phyloP scores from a whole-genome alignment of 2,888 invertebrate species.

The Aspidiotus rigidus region DNA sequence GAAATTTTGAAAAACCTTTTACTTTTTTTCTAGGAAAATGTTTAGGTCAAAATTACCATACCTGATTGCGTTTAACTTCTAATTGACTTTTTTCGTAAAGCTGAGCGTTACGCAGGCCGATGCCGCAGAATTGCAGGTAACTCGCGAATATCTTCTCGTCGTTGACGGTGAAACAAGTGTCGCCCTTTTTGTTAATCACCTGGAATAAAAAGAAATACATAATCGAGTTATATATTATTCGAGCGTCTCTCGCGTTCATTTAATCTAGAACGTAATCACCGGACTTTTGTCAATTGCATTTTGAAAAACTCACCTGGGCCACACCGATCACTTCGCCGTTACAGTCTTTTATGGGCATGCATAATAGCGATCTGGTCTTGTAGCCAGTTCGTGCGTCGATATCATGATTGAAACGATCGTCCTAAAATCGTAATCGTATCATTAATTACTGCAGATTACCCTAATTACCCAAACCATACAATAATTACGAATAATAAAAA shows the following conservation, averaged over 20 bases:
- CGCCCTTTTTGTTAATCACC: slow-evolving; percentile 84
- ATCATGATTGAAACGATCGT: slow-evolving; percentile 83
- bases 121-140: slow-evolving; percentile 93
- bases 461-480: no score
- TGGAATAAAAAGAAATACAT: slow-evolving; percentile 41
- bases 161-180: slow-evolving; percentile 68
- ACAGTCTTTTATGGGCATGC: slow-evolving; percentile 93
- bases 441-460: no score
- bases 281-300: no score
- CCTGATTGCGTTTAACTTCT: slow-evolving; percentile 90
- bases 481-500: no score
- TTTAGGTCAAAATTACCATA: slow-evolving; percentile 39
- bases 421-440: slow-evolving; percentile 47
- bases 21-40: not conserved
- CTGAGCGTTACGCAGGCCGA: slow-evolving; percentile 90
- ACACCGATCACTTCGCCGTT: slow-evolving; percentile 93
- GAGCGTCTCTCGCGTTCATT: no score
- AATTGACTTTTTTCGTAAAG: slow-evolving; percentile 88
- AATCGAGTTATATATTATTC: not conserved
- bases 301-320: slow-evolving; percentile 60
- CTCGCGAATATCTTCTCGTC: slow-evolving; percentile 87
- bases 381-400: slow-evolving; percentile 89
- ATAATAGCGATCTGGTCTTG: slow-evolving; percentile 80
- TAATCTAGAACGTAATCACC: no score
- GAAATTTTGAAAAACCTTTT: no score